These are phyloP conservation scores for Sitta carolinensis DNA, from an alignment of 2,797 vertebrate species.

Conservation along the genomic window DNA sequence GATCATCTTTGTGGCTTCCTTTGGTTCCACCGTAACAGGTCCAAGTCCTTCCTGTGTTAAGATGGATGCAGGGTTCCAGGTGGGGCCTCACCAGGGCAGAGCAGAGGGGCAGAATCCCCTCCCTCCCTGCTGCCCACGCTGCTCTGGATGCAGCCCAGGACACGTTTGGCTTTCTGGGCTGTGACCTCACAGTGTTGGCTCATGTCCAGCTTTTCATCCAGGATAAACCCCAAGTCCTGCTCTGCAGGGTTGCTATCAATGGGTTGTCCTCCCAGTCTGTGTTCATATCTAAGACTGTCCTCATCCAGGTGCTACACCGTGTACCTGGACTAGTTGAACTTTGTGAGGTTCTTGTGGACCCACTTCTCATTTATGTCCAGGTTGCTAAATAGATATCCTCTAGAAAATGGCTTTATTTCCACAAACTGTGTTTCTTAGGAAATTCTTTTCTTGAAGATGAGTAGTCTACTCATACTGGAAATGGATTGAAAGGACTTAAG, in stretches of 20 bases:
- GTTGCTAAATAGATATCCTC: background rate
- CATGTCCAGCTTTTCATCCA: background rate
- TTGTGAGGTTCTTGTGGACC: background rate
- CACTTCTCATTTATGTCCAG: background rate
- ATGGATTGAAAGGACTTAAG: background rate
- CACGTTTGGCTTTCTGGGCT: accelerated
- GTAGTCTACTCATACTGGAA: background rate
- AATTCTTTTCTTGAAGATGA: background rate
- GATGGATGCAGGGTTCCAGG: background rate
- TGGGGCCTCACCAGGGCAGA: background rate
- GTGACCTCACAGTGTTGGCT: background rate
- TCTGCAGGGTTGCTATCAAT: background rate
- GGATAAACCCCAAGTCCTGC: background rate
- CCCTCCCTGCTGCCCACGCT: accelerated
- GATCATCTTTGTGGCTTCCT: background rate
- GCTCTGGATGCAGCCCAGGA: background rate
- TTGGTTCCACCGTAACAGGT: background rate
- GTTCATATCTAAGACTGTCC: background rate
- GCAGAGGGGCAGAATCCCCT: background rate
- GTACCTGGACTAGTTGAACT: background rate
- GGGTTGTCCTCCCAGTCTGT: background rate
- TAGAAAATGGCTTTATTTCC: background rate
- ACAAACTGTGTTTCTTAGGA: background rate
- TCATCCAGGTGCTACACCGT: background rate
- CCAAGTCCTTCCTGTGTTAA: background rate